phyloP scores from a whole-genome alignment of 1,140 invertebrate genomes.

The Mycetomoellerius zeteki region DNA sequence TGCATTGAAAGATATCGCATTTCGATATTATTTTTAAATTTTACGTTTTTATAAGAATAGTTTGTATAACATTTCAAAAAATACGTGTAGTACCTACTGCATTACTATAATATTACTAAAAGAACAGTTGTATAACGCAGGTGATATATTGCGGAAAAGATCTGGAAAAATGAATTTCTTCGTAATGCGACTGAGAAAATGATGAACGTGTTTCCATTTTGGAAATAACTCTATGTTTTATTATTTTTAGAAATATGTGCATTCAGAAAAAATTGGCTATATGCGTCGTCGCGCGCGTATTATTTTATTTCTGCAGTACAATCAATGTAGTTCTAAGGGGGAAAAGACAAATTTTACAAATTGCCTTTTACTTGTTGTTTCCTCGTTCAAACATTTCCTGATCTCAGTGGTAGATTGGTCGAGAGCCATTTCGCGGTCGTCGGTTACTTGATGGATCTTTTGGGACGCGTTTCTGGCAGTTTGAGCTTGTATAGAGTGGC shows the following conservation, averaged over 20 bases:
- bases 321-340: not conserved
- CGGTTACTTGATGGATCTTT: conserved; percentile 74
- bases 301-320: not conserved
- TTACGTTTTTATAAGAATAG: conserved; percentile 6
- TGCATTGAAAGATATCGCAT: conserved; percentile 23
- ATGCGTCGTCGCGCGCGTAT: not conserved
- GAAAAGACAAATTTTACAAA: conserved; percentile 9
- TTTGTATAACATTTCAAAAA: conserved; percentile 11
- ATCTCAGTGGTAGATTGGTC: conserved; percentile 73
- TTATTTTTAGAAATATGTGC: not conserved
- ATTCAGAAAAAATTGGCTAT: not conserved
- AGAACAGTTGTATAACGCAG: not conserved
- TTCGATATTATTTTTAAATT: conserved; percentile 43
- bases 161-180: not conserved
- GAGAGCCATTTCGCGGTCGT: conserved; percentile 74
- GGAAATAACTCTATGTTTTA: not conserved
- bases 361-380: conserved; percentile 61
- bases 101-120: not conserved
- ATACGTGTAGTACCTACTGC: not conserved
- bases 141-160: not conserved
- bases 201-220: not conserved
- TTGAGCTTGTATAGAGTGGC: conserved; percentile 4
- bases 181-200: not conserved
- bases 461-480: conserved; percentile 61
- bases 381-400: conserved; percentile 62